A percentile compares a stretch with the other conserved stretches of the same genome.
Conservation (phyloP, 1,140 invertebrate genomes). For the Paraescarpia echinospica region DNA sequence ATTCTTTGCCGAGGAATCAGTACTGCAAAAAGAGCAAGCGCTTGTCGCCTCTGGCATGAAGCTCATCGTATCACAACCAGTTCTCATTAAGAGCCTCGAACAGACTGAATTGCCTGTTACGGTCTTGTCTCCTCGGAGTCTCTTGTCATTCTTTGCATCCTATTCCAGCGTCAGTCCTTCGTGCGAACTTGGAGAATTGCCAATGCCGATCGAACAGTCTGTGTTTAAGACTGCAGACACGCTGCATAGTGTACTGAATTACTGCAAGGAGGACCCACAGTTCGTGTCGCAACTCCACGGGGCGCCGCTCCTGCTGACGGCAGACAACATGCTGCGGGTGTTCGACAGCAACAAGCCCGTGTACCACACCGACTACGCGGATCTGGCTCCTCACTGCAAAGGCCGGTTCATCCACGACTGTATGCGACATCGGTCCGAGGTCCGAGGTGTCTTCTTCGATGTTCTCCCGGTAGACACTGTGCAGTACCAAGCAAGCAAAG, state of each 20-base stretch:
- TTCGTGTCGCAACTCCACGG: neutral
- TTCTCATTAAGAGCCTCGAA: neutral
- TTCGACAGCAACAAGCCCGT: slow-evolving; percentile 4
- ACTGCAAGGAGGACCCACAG: neutral
- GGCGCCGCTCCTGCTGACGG: slow-evolving; percentile 1
- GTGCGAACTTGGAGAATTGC: slow-evolving; percentile 2
- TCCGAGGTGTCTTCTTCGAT: neutral
- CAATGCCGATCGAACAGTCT: neutral
- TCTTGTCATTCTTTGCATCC: neutral
- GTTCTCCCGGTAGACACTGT: neutral
- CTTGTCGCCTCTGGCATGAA: neutral
- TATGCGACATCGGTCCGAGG: neutral
- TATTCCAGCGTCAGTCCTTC: neutral
- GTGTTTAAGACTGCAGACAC: neutral
- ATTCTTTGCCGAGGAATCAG: neutral
- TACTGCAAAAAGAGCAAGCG: neutral
- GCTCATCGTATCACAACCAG: neutral
- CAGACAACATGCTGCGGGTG: neutral
- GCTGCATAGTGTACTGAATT: neutral
- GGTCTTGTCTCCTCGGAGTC: neutral
- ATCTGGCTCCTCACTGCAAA: neutral
- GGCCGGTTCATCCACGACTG: neutral
- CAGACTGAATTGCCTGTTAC: neutral
- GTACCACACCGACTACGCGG: neutral
- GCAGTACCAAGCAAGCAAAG: no score